These are phyloP conservation scores for Myocastor coypus DNA, from an alignment of 2,113 vertebrate genomes.

Conservation along the genomic window DNA sequence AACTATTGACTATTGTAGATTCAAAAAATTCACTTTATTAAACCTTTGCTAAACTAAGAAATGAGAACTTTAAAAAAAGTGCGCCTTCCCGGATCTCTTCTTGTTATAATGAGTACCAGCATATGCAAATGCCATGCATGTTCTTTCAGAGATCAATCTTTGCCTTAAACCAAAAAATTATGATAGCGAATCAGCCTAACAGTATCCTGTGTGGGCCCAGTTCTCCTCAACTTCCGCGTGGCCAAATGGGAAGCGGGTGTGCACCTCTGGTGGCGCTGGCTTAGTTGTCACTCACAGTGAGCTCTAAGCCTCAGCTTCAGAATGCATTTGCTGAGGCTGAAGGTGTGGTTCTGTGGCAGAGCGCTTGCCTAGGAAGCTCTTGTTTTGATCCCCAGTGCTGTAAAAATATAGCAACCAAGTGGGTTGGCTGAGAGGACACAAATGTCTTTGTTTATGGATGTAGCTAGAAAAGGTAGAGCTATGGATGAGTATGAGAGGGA, in stretches of 20 bases:
- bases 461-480: background rate
- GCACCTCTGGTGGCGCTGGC: background rate
- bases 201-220: background rate
- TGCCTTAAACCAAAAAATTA: background rate
- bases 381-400: background rate
- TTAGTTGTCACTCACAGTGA: background rate
- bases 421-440: background rate
- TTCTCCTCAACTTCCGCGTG: background rate
- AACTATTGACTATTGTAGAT: background rate
- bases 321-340: background rate
- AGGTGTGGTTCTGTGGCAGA: background rate
- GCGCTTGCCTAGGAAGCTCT: background rate
- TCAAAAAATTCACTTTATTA: background rate
- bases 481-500: background rate
- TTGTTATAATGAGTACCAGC: background rate
- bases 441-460: background rate
- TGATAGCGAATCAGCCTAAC: background rate
- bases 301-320: background rate
- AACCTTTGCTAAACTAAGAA: background rate
- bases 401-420: background rate
- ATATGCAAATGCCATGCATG: background rate
- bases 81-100: background rate
- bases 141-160: background rate
- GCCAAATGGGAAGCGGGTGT: background rate
- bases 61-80: background rate